Evolutionary conservation across 2,797 vertebrate species (phyloP).

Genomic region (Scarus forsteni): DNA sequence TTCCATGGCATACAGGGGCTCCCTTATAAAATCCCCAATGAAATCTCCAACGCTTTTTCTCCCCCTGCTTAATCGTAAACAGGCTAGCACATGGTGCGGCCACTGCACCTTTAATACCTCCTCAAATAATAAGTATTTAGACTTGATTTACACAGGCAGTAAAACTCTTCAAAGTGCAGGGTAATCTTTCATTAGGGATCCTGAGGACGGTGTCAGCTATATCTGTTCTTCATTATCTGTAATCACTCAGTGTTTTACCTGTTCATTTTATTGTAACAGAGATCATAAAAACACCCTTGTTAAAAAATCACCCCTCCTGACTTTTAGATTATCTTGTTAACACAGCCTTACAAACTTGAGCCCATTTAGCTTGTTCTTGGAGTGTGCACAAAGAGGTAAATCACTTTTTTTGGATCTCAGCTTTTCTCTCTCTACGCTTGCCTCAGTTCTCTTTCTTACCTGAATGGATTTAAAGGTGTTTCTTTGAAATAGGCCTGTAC

Average conservation of each 20-base stretch:
- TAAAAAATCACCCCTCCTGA: conserved; percentile 78
- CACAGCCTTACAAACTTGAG: conserved; percentile 76
- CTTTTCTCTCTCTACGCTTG: conserved; percentile 15
- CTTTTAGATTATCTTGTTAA: conserved; percentile 86
- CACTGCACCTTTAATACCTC: conserved; percentile 85
- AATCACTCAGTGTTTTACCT: conserved; percentile 88
- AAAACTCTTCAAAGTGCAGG: conserved; percentile 90
- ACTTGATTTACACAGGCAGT: conserved; percentile 88
- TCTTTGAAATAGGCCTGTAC: conserved; percentile 28
- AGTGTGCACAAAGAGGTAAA: conserved; percentile 38
- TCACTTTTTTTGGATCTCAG: conserved; percentile 25
- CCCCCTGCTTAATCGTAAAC: conserved; percentile 83
- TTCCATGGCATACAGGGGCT: conserved; percentile 76
- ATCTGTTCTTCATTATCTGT: conserved; percentile 89
- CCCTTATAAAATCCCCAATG: conserved; percentile 79
- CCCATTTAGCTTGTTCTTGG: conserved; percentile 54
- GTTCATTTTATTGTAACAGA: conserved; percentile 86
- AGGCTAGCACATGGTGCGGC: conserved; percentile 78
- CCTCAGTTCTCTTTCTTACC: conserved; percentile 19
- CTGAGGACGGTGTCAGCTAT: conserved; percentile 79
- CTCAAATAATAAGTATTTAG: conserved; percentile 90
- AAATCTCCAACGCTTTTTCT: conserved; percentile 78
- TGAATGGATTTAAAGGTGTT: conserved; percentile 32
- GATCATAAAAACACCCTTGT: conserved; percentile 86
- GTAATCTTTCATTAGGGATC: conserved; percentile 89